These are phyloP conservation scores for Drosophila lutescens DNA, from an alignment of 2,888 invertebrate genomes.

Conservation along the genomic window DNA sequence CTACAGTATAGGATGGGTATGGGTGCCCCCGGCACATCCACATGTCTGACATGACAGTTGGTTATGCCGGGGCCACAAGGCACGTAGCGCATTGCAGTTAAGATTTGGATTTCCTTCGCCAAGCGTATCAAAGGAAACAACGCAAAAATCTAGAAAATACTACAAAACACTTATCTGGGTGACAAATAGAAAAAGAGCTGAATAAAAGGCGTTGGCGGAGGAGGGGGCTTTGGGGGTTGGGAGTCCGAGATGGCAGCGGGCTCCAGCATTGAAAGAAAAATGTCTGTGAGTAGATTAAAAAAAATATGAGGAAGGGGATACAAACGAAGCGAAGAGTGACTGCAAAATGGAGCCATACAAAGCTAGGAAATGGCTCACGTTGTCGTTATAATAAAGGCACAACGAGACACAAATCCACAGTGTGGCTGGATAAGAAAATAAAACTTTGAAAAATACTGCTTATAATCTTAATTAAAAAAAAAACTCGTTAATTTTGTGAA, in stretches of 20 bases:
- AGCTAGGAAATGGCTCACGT: constrained; percentile 70
- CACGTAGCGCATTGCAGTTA: constrained; percentile 76
- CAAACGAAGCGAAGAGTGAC: constrained; percentile 48
- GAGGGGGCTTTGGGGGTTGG: background rate
- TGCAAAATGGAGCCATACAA: constrained; percentile 59
- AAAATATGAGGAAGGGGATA: constrained; percentile 39
- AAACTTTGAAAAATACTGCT: no score
- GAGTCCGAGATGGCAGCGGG: constrained; percentile 7
- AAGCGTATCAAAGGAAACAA: constrained; percentile 72
- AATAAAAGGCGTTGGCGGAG: constrained; percentile 13
- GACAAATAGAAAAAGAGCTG: constrained; percentile 74
- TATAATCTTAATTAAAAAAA: no score
- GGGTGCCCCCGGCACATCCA: constrained; percentile 6
- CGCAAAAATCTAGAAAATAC: constrained; percentile 50
- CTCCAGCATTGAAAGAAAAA: constrained; percentile 70
- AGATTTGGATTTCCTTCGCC: constrained; percentile 74
- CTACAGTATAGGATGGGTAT: background rate
- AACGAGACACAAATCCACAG: constrained; percentile 24
- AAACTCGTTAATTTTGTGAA: no score
- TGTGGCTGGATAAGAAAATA: background rate
- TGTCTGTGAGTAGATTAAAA: constrained; percentile 77
- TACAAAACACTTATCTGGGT: constrained; percentile 80
- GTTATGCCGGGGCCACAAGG: constrained; percentile 61
- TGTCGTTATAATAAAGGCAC: constrained; percentile 69
- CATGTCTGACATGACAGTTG: constrained; percentile 69